Conservation (phyloP, 2,113 vertebrate genomes). For the Sinocyclocheilus grahami region DNA sequence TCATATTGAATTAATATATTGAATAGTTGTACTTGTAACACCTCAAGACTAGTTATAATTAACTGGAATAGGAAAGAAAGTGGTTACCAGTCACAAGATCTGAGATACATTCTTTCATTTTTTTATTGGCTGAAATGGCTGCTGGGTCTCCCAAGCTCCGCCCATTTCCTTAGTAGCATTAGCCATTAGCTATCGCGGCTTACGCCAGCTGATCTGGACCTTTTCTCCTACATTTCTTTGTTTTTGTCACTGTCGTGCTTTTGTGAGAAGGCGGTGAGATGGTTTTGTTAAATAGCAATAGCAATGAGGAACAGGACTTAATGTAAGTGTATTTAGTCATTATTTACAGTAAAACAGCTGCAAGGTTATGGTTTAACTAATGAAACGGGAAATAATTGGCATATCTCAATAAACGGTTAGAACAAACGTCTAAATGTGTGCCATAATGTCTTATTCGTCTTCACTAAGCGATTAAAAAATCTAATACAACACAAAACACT, state of each 20-base stretch:
- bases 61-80: not conserved
- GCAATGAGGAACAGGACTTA: slow-evolving; percentile 73
- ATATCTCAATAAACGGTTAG: not conserved
- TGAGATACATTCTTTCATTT: not conserved
- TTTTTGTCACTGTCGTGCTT: not conserved
- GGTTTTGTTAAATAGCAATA: slow-evolving; percentile 74
- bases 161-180: not conserved
- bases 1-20: not conserved
- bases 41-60: not conserved
- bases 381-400: not conserved
- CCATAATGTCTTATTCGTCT: not conserved
- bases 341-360: not conserved
- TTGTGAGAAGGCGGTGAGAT: slow-evolving; percentile 56
- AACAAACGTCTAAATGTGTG: not conserved
- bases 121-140: not conserved
- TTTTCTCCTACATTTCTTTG: slow-evolving; percentile 3
- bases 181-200: slow-evolving; percentile 13
- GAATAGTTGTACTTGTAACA: not conserved
- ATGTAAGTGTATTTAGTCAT: slow-evolving; percentile 71
- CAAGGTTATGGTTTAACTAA: too few relatives aligned
- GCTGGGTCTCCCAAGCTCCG: not conserved
- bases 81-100: not conserved
- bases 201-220: not conserved
- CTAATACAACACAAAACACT: not conserved
- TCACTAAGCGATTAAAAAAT: not conserved